Conservation (phyloP, 1,140 invertebrate genomes). For the Diprion similis region DNA sequence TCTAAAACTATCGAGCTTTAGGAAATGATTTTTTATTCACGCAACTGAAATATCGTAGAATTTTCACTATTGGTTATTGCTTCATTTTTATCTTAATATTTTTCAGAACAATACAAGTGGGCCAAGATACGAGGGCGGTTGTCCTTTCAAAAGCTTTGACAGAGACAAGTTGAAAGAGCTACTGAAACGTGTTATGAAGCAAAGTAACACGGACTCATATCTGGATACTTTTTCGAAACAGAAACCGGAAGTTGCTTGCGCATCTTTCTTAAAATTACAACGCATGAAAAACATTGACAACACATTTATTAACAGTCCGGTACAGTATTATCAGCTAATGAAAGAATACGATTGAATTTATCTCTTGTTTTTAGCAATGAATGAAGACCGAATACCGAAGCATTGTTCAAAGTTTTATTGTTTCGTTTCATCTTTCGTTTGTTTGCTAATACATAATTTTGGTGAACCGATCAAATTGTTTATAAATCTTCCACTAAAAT, state of each 20-base stretch:
- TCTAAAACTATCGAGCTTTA: too few species aligned
- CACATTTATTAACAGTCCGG: conserved; percentile 42
- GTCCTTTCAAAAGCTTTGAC: conserved; percentile 68
- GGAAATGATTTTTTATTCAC: conserved; percentile 10
- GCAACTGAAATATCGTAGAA: conserved; percentile 14
- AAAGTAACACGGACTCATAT: conserved; percentile 35
- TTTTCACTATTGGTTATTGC: conserved; percentile 7
- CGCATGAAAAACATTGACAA: conserved; percentile 30
- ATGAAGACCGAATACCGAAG: not conserved
- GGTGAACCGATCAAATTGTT: not conserved
- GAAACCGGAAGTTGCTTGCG: conserved; percentile 43
- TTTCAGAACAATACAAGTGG: conserved; percentile 50
- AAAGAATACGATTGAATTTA: conserved; percentile 12
- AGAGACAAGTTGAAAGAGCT: conserved; percentile 54
- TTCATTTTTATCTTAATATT: conserved; percentile 25
- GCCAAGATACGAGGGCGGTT: conserved; percentile 66
- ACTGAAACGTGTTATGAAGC: conserved; percentile 48
- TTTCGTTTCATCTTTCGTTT: not conserved
- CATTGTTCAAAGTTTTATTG: not conserved
- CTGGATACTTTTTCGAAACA: conserved; percentile 26
- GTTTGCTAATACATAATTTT: not conserved
- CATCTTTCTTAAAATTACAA: conserved; percentile 39
- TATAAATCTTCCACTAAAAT: not conserved
- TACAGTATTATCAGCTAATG: conserved; percentile 49
- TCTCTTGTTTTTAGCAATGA: not conserved